A percentile compares a stretch with the other conserved stretches of the same genome.
phyloP scores from a whole-genome alignment of 2,888 invertebrate species.

The Nephrotoma appendiculata region DNA sequence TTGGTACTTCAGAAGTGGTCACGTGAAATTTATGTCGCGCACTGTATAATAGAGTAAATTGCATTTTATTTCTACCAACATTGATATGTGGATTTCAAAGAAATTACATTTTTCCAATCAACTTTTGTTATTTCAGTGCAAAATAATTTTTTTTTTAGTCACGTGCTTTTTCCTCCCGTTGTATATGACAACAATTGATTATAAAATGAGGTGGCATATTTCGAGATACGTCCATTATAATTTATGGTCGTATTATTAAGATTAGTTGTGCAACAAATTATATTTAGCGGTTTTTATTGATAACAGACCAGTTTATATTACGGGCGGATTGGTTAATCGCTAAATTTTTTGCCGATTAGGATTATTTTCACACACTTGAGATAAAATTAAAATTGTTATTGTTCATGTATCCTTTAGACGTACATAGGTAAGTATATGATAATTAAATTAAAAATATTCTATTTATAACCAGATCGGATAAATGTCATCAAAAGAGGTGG shows the following conservation, averaged over 20 bases:
- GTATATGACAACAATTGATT: not conserved
- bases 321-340: too few species aligned
- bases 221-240: not conserved
- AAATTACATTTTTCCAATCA: not conserved
- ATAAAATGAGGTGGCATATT: not conserved
- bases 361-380: too few species aligned
- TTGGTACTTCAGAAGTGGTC: not conserved
- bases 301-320: too few species aligned
- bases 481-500: too few species aligned
- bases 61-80: not conserved
- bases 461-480: too few species aligned
- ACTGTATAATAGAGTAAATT: not conserved
- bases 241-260: not conserved
- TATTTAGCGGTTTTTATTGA: not conserved
- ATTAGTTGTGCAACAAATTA: not conserved
- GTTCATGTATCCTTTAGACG: too few species aligned
- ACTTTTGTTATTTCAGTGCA: not conserved
- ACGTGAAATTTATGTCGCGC: not conserved
- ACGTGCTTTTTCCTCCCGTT: not conserved
- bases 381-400: too few species aligned
- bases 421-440: too few species aligned
- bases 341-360: too few species aligned
- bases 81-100: not conserved
- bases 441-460: too few species aligned
- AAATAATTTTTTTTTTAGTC: not conserved